A percentile compares a stretch with the other conserved stretches of the same genome.
phyloP scores from a whole-genome alignment of 2,888 invertebrate species.

The Aelia acuminata region DNA sequence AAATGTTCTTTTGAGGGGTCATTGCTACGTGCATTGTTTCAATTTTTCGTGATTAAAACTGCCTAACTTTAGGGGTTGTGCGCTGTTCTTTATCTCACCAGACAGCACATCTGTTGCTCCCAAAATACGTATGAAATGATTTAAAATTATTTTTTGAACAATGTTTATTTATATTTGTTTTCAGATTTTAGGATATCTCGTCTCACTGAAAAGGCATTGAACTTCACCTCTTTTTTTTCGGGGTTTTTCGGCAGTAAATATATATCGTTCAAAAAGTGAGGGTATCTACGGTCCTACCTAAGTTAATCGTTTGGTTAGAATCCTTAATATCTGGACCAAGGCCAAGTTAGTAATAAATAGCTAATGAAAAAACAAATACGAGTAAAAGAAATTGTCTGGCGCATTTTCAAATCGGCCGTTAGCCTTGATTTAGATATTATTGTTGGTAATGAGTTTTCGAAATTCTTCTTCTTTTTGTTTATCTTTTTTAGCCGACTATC shows the following conservation, averaged over 20 bases:
- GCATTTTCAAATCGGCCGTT: background rate
- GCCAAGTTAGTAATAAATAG: conserved; percentile 29
- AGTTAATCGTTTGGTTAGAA: background rate
- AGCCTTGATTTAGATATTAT: background rate
- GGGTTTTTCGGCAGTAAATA: no score
- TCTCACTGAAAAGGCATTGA: background rate
- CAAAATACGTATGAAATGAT: no score
- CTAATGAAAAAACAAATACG: background rate
- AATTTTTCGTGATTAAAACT: no score
- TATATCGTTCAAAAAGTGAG: background rate
- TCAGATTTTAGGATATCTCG: background rate
- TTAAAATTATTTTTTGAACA: no score
- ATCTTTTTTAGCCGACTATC: background rate
- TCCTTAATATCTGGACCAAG: background rate
- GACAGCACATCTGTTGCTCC: no score
- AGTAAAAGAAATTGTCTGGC: conserved; percentile 2
- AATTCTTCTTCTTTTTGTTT: background rate
- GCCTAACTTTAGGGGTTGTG: no score
- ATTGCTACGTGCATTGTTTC: background rate
- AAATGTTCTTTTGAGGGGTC: background rate
- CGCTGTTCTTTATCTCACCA: no score
- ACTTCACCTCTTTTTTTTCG: background rate
- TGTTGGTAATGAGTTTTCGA: background rate
- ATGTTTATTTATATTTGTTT: no score
- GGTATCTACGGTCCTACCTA: background rate